These are phyloP conservation scores for Villa cingulata DNA, from an alignment of 2,888 invertebrate species.

Conservation along the genomic window DNA sequence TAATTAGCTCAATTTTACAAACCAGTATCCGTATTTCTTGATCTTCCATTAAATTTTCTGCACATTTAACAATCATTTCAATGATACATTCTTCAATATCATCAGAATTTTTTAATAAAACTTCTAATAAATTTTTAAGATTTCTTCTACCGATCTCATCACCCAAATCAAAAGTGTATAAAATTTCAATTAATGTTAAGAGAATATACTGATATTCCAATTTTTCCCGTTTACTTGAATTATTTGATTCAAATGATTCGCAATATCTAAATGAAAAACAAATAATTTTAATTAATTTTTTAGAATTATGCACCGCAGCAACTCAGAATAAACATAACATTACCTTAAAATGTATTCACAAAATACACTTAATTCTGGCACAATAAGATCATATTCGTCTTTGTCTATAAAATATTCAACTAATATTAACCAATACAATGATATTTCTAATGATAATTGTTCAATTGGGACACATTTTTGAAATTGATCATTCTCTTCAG, in stretches of 20 bases:
- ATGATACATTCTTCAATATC: conserved; percentile 32
- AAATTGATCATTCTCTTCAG: conserved; percentile 27
- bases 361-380: conserved; percentile 59
- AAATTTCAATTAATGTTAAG: conserved; percentile 42
- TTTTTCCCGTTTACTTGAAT: conserved; percentile 32
- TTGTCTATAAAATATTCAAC: conserved; percentile 36
- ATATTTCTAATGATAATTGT: conserved; percentile 40
- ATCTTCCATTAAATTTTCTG: conserved; percentile 36
- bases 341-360: conserved; percentile 60
- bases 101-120: conserved; percentile 41
- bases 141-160: conserved; percentile 48
- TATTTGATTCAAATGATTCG: conserved; percentile 22
- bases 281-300: too few species aligned
- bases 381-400: conserved; percentile 26
- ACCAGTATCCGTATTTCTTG: conserved; percentile 35
- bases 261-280: conserved; percentile 26
- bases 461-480: conserved; percentile 40
- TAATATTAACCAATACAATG: conserved; percentile 50
- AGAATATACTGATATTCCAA: conserved; percentile 45
- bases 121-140: conserved; percentile 40
- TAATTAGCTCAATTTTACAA: too few species aligned
- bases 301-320: too few species aligned
- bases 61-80: conserved; percentile 32
- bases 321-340: too few species aligned
- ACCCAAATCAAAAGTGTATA: conserved; percentile 45